Evolutionary conservation across 2,888 invertebrate species (phyloP), one percentile per base, ranked within the genome.

Genomic region (Habroteleia sp.): DNA sequence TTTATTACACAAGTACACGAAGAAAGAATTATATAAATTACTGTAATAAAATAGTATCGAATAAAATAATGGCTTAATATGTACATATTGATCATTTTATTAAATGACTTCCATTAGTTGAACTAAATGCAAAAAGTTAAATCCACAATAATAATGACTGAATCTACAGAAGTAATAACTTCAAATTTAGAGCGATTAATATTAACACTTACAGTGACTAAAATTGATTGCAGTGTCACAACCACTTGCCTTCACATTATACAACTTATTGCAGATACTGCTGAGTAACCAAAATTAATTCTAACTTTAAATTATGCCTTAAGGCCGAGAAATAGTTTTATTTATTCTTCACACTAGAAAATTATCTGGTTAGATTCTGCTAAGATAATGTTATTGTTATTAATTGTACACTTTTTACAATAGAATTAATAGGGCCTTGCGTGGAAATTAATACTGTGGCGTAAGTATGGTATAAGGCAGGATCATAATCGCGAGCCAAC

Each of bases 181-280:
- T 42, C 4, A n/a, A 42, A 58, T 33, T 58, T 31, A 1, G n/a
- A 23, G 56, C 42, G 25, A 42, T 58, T 42, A 58, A 58, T 58
- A 58, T 58, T 33, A 56, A 56, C 31, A 42, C 31, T 42, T 31
- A 42, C 13, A 31, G 33, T 31, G 42, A 42, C 31, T 29, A 13
- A 42, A 17, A 56, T 31, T 56, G 42, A 56, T 42, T 41, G 33
- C 42, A 31, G 41, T 42, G 31, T 42, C 31, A 56, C 31, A 13
- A 56, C 54, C 54, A 41, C 23, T 56, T 56, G 42, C 41, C 14
- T 31, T 31, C 42, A 20, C 13, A 23, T 56, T 56, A 42, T 23
- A 56, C 42, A 56, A 42, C 33, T 56, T 56, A 56, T 56, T 56
- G 23, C 39, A 11, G 20, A n/a, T n/a, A 31, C 31, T 17, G 20